Conservation (phyloP, 1,140 invertebrate species). For the Amphibalanus amphitrite region DNA sequence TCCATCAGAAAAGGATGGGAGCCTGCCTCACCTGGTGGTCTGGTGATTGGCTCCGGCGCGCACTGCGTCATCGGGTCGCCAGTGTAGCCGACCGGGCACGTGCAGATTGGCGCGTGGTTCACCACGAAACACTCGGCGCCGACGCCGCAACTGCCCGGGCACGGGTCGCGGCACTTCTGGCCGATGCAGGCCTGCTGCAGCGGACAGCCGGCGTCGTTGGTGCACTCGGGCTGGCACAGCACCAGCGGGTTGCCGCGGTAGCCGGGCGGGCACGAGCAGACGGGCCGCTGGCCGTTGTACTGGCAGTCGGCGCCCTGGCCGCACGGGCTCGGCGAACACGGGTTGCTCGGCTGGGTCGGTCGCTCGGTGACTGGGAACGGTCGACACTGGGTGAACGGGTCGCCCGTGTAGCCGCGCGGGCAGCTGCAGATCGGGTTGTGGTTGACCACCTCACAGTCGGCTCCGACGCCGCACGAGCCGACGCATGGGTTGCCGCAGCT, state of each 20-base stretch:
- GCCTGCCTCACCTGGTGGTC: too few species aligned
- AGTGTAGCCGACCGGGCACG: constrained; percentile 21
- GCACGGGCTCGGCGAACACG: constrained; percentile 41
- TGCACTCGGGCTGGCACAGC: constrained; percentile 25
- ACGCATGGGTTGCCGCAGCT: constrained; percentile 62
- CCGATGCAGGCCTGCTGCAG: constrained; percentile 26
- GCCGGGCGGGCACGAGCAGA: constrained; percentile 35
- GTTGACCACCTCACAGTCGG: constrained; percentile 48
- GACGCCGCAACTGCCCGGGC: constrained; percentile 18
- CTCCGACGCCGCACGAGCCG: constrained; percentile 48
- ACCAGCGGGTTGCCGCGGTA: constrained; percentile 36
- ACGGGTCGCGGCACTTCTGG: constrained; percentile 23
- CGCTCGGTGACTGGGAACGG: constrained; percentile 13
- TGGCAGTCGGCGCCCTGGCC: constrained; percentile 37
- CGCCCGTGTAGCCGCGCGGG: constrained; percentile 43
- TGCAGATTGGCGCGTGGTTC: constrained; percentile 27
- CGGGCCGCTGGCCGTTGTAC: constrained; percentile 9
- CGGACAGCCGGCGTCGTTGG: constrained; percentile 48
- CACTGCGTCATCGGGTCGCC: constrained; percentile 22
- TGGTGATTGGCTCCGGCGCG: constrained; percentile 3
- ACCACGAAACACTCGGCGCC: constrained; percentile 44
- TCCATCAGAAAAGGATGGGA: too few species aligned
- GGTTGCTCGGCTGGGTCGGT: constrained; percentile 27
- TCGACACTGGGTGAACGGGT: constrained; percentile 28
- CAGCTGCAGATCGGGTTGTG: constrained; percentile 61